Evolutionary conservation across 2,797 vertebrate genomes (phyloP), one percentile per base, ranked within the genome.

Genomic region (Sebastes steindachneri): DNA sequence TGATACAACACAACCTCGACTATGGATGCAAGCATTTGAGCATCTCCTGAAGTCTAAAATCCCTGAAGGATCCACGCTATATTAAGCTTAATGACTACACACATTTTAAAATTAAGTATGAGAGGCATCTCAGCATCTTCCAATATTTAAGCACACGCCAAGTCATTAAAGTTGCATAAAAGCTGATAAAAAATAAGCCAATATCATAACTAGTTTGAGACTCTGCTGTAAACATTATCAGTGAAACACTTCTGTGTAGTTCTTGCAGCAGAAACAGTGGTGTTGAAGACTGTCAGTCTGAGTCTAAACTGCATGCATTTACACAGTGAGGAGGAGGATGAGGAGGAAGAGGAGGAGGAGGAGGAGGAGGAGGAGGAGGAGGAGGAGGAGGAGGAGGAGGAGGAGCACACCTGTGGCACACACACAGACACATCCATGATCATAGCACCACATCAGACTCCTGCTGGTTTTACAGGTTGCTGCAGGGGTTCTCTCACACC

Each of bases 391-490:
- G 35, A 37, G 11, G 12, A 35, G 10, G 37, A 48, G 17, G 45
- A 48, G 45, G 17, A 48, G 45, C 17, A 48, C 14, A 17, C 45
- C 45, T 19, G 45, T 48, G 7, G 45, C 45, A 48, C 26, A 25
- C 17, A 65, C 62, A 53, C 8, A 71, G 5, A 73, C 23, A 53
- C 68, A 41, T 26, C 57, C 51, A 28, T 41, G 82, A 89, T 86
- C 84, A 83, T 4, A 89, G 67, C 66, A 69, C 28, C 68, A 77
- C 58, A 75, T 81, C 67, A 41, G 77, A 48, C 79, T 68, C 83
- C 80, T 10, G 11, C 48, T 26, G 82, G 21, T 72, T 93, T 93
- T 83, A 92, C 89, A 86, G 57, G 75, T 51, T 31, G 74, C 90
- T 79, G 75, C 26, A 19, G 85, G 86, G 77, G 19, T 53, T 79